Evolutionary conservation across 2,113 vertebrate genomes (phyloP).

Genomic region (Onychostruthus taczanowskii): DNA sequence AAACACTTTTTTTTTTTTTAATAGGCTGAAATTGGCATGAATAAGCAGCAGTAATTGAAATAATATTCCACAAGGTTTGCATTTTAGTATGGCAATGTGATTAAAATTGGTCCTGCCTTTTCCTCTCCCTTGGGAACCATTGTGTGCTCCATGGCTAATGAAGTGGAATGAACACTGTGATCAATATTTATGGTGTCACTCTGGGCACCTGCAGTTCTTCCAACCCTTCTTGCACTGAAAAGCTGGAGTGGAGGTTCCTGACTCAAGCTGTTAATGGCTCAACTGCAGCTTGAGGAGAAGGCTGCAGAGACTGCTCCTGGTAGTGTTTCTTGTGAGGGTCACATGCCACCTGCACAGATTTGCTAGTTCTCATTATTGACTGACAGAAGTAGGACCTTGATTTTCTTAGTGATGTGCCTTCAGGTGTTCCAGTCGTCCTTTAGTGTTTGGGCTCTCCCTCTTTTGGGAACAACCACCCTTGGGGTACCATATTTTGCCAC

Average conservation of each 20-base stretch:
- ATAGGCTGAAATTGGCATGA: background rate
- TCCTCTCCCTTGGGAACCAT: background rate
- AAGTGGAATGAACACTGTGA: background rate
- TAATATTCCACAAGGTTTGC: background rate
- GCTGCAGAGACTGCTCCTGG: background rate
- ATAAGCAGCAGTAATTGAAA: slow-evolving; percentile 35
- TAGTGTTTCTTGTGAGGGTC: background rate
- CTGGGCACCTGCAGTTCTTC: slow-evolving; percentile 4
- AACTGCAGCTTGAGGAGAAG: background rate
- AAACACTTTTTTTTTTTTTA: background rate
- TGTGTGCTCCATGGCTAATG: slow-evolving; percentile 6
- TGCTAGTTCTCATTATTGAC: background rate
- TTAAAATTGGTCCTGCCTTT: slow-evolving; percentile 13
- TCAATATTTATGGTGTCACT: slow-evolving; percentile 50
- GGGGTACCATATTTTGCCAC: background rate
- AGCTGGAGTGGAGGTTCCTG: background rate
- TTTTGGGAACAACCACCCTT: background rate
- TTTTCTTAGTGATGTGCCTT: background rate
- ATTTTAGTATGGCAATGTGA: background rate
- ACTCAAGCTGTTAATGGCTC: background rate
- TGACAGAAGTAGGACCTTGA: background rate
- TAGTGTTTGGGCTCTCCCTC: background rate
- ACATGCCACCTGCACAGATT: background rate
- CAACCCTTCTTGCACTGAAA: background rate
- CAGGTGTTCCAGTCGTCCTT: background rate